Evolutionary conservation across 2,797 vertebrate genomes (phyloP), one percentile per base, ranked within the genome.

Genomic region (Rhyacichthys aspro): DNA sequence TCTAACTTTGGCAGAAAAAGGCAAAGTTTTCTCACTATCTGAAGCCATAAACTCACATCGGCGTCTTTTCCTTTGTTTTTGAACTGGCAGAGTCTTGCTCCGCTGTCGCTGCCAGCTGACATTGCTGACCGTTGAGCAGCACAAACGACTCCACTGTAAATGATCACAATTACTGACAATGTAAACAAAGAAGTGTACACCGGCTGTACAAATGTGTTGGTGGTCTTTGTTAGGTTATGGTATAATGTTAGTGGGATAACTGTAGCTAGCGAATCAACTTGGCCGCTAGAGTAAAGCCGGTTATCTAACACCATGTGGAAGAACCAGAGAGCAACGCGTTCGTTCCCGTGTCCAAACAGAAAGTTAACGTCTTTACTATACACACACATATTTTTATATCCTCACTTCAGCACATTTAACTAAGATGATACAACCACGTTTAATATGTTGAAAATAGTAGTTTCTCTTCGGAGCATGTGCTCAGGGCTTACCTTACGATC

Each of bases 11-110:
- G 36, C 9, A 37, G 3, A 37, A 37, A 5, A 37, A 37, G 9
- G 36, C 36, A 11, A 37, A 2, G 23, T 28, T 28, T 28, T 5
- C 23, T 3, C 2, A 8, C 47, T 34, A 36, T 34, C 11, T 9
- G 16, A 41, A 9, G 5, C 3, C 7, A 1, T 6, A 17, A 17
- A 43, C 95, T 93, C 78, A 98, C 96, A 1, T 78, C 92, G 4
- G 83, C 92, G 71, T 96, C 94, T 76, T 94, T 96, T 2, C 95
- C 95, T 85, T 97, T 98, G 87, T 98, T 97, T 90, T 98, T 98
- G 89, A 98, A 98, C 69, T 93, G 92, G 81, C 81, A 92, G 65
- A 96, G 74, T 17, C 96, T 94, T 78, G 80, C 90, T 61, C 87
- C 84, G 79, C 55, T 49, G 81, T 92, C 91, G 79, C 87, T 93